These are phyloP conservation scores for Myrmophylax atrothorax DNA, from an alignment of 2,113 vertebrate species.

Conservation along the genomic window DNA sequence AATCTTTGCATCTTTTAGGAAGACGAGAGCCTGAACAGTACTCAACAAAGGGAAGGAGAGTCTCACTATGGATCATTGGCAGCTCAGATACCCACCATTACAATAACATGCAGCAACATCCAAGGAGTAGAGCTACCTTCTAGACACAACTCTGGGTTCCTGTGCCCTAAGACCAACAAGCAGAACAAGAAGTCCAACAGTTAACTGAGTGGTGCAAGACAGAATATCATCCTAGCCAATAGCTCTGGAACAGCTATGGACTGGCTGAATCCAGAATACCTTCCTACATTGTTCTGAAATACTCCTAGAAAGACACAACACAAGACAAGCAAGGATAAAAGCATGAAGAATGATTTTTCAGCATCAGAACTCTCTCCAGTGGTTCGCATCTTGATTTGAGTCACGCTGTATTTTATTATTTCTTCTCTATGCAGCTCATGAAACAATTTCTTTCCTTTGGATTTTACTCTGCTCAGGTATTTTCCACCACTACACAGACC, in stretches of 20 bases:
- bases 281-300: background rate
- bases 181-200: conserved; percentile 23
- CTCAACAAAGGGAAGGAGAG: conserved; percentile 26
- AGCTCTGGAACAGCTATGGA: background rate
- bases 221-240: background rate
- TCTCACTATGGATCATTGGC: background rate
- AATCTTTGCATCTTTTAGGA: conserved; percentile 40
- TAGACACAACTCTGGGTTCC: conserved; percentile 3
- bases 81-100: conserved; percentile 62
- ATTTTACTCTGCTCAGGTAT: background rate
- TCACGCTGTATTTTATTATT: background rate
- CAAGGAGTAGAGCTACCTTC: conserved; percentile 28
- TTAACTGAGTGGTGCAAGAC: background rate
- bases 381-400: background rate
- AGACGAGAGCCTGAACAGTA: background rate
- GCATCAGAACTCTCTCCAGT: background rate
- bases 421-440: background rate
- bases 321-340: background rate
- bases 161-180: conserved; percentile 22
- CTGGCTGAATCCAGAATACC: background rate
- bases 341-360: background rate
- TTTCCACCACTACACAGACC: background rate
- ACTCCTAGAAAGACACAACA: background rate
- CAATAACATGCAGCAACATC: conserved; percentile 48
- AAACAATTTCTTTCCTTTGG: background rate